Base-by-base conservation (phyloP, 35 echinoderm and acorn worm species). In the Apostichopus californicus region DNA sequence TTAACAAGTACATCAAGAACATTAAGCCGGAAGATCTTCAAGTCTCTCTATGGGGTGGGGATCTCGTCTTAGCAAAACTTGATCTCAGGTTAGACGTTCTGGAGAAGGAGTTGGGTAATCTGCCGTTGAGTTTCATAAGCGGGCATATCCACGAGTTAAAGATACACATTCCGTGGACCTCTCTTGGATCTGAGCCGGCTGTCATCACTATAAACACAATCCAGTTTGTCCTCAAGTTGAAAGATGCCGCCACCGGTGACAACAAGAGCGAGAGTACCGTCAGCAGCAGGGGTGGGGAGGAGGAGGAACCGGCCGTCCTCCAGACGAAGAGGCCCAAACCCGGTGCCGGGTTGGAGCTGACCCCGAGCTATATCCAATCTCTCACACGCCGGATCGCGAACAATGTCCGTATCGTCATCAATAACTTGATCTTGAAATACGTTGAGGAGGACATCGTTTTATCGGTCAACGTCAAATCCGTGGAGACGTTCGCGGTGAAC, bases 1-100 rank as follows among this genome's bases (percentile, higher is more conserved):
- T 99, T 12, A 92, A 99, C 90, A 99, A 99, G 77, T 99, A 96
- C 92, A 99, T 99, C 86, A 99, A 99, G 86, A 99, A 99, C 63
- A 83, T 99, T 5, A 96, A 99, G 80, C 97, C 97, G 65, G 97
- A 99, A 89, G 97, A 99, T 55, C 90, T 99, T 5, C 95, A 96
- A 79, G 91, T 99, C 2, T 99, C 97, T 18, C 95, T 99, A n/a
- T 99, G 97, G 97, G 97, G 97, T 65, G 97, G 97, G 1, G 97
- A 99, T 83, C 86, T 99, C 58, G 97, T 96, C n/a, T 92, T 99
- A 3, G 95, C 96, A 64, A 93, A 99, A 73, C 78, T 99, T 11
- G 97, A 99, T 82, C 92, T 99, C 1, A 77, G 93, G 14, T 46
- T 99, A 14, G 97, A 99, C 75, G 95, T 94, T 59, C 77, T 99